A percentile compares a stretch with the other conserved stretches of the same genome.
Conservation (phyloP, 2,888 invertebrate genomes). For the Mesorhabditis sp. region DNA sequence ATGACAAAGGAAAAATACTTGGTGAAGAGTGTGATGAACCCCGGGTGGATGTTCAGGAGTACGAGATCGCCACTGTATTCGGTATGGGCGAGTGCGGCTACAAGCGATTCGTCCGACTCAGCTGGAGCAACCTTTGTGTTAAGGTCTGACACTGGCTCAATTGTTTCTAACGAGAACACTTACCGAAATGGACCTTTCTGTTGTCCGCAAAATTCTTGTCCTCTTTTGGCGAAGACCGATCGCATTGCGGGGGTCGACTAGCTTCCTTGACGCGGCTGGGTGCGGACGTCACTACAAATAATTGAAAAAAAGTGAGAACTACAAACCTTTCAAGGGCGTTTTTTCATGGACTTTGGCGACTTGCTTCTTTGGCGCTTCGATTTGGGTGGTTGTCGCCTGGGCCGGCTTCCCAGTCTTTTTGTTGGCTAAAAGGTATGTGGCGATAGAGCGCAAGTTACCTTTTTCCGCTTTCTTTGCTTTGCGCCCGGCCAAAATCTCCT, state of each 20-base stretch:
- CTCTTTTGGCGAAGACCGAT: too few species aligned
- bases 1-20: background rate
- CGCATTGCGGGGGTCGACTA: too few species aligned
- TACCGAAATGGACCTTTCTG: constrained; percentile 17
- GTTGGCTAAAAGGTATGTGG: background rate
- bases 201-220: background rate
- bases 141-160: constrained; percentile 16
- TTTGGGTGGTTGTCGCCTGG: background rate
- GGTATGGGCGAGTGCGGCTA: constrained; percentile 5
- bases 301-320: too few species aligned
- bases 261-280: too few species aligned
- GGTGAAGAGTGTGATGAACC: constrained; percentile 32
- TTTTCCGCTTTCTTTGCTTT: constrained; percentile 4
- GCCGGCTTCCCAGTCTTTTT: background rate
- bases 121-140: constrained; percentile 11
- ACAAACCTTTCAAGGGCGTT: too few species aligned
- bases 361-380: background rate
- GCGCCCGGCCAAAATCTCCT: background rate
- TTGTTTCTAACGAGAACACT: constrained; percentile 3
- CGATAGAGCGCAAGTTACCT: background rate
- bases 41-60: constrained; percentile 30
- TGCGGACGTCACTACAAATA: too few species aligned
- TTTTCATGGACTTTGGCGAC: background rate
- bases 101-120: constrained; percentile 22
- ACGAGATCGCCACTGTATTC: background rate